These are phyloP conservation scores for Amniataba percoides DNA, from an alignment of 2,797 vertebrate species.

Conservation along the genomic window DNA sequence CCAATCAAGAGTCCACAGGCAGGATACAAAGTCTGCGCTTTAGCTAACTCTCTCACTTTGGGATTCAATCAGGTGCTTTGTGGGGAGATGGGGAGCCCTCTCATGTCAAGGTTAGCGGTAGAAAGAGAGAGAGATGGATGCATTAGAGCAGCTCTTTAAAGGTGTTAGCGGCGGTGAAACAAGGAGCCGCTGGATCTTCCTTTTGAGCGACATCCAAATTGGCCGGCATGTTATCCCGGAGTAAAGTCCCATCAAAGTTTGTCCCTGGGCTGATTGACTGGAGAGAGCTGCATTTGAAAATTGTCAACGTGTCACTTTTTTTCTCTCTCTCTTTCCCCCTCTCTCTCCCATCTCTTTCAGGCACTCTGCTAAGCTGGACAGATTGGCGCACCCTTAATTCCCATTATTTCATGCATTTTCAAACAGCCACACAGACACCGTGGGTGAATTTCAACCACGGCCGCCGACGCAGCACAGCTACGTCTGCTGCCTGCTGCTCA, in stretches of 20 bases:
- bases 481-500: slow-evolving; percentile 9
- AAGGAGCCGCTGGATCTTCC: slow-evolving; percentile 37
- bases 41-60: slow-evolving; percentile 50
- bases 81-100: slow-evolving; percentile 46
- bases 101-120: slow-evolving; percentile 59
- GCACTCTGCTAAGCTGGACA: slow-evolving; percentile 47
- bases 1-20: slow-evolving; percentile 63
- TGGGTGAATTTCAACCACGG: slow-evolving; percentile 62
- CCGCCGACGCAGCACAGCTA: background rate
- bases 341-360: slow-evolving; percentile 43
- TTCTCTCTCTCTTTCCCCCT: background rate
- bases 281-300: slow-evolving; percentile 61
- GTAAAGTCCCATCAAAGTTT: slow-evolving; percentile 64
- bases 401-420: slow-evolving; percentile 74
- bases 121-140: slow-evolving; percentile 34
- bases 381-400: slow-evolving; percentile 60
- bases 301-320: slow-evolving; percentile 57
- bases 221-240: slow-evolving; percentile 29
- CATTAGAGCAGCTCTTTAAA: slow-evolving; percentile 57
- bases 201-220: slow-evolving; percentile 57
- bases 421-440: slow-evolving; percentile 57
- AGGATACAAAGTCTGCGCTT: slow-evolving; percentile 51
- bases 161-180: slow-evolving; percentile 48
- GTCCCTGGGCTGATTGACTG: slow-evolving; percentile 59
- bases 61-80: slow-evolving; percentile 60